A percentile compares a stretch with the other conserved stretches of the same genome.
phyloP scores from a whole-genome alignment of 2,797 vertebrate species.

The Ataeniobius toweri region DNA sequence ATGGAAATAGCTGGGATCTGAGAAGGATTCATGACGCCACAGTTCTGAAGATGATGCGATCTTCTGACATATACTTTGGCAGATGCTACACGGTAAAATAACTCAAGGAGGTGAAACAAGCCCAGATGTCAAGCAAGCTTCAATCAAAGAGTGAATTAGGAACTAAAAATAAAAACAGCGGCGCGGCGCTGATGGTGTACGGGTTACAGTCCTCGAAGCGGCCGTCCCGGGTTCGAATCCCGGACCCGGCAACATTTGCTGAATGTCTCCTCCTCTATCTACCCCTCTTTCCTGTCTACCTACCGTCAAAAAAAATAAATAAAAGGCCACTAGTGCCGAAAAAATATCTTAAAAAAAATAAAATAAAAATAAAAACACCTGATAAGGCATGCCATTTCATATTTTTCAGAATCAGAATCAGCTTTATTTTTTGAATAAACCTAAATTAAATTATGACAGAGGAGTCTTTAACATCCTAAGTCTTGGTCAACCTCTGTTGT shows the following conservation, averaged over 20 bases:
- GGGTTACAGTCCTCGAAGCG: too few species aligned
- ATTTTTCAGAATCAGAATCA: too few species aligned
- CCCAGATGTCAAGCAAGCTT: not conserved
- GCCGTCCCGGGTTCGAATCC: too few species aligned
- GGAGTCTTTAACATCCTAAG: not conserved
- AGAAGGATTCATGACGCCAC: constrained; percentile 12
- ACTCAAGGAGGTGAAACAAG: not conserved
- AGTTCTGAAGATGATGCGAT: not conserved
- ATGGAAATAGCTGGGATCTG: constrained; percentile 19
- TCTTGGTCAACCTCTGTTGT: not conserved
- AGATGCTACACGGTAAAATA: constrained; percentile 4
- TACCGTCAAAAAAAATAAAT: too few species aligned
- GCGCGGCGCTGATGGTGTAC: too few species aligned
- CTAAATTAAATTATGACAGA: not conserved
- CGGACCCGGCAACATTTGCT: too few species aligned
- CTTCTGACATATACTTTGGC: not conserved
- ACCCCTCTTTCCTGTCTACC: too few species aligned
- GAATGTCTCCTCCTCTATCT: too few species aligned
- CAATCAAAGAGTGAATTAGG: not conserved
- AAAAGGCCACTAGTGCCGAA: too few species aligned
- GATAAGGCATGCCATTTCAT: not conserved
- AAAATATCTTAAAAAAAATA: too few species aligned
- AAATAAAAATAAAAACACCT: not conserved
- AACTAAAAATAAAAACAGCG: not conserved
- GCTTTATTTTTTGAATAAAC: not conserved